Evolutionary conservation across 2,888 invertebrate species (phyloP).

Genomic region (Volucella zonaria): DNA sequence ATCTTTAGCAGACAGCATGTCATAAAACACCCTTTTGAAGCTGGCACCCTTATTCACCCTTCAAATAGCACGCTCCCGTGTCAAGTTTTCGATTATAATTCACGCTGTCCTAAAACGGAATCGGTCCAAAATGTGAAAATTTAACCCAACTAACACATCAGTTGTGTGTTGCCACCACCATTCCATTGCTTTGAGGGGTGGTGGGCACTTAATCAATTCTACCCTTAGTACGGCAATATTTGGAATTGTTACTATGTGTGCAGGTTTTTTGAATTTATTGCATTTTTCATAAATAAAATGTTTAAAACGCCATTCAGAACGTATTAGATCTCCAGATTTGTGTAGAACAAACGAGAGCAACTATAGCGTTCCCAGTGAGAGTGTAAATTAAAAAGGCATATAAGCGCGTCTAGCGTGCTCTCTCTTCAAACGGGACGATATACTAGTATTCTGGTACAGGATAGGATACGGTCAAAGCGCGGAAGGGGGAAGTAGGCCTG

Average conservation of each 20-base stretch:
- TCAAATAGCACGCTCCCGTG: conserved; percentile 27
- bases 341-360: conserved; percentile 6
- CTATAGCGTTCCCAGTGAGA: conserved; percentile 12
- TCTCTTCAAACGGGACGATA: conserved; percentile 62
- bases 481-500: conserved; percentile 57
- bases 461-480: neutral
- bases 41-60: conserved; percentile 63
- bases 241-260: conserved; percentile 59
- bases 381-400: conserved; percentile 9
- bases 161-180: conserved; percentile 9
- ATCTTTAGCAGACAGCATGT: conserved; percentile 18
- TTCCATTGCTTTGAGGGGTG: conserved; percentile 32
- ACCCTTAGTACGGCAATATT: conserved; percentile 56
- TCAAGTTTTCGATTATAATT: conserved; percentile 60
- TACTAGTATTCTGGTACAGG: conserved; percentile 54
- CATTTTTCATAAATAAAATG: conserved; percentile 70
- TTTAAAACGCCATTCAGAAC: conserved; percentile 28
- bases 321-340: neutral
- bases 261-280: conserved; percentile 69
- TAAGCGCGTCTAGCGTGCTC: conserved; percentile 46
- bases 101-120: conserved; percentile 71
- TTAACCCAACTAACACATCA: neutral
- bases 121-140: conserved; percentile 58
- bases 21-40: conserved; percentile 57
- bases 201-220: conserved; percentile 24